Conservation (phyloP, 2,113 vertebrate genomes). For the Nesoenas mayeri region DNA sequence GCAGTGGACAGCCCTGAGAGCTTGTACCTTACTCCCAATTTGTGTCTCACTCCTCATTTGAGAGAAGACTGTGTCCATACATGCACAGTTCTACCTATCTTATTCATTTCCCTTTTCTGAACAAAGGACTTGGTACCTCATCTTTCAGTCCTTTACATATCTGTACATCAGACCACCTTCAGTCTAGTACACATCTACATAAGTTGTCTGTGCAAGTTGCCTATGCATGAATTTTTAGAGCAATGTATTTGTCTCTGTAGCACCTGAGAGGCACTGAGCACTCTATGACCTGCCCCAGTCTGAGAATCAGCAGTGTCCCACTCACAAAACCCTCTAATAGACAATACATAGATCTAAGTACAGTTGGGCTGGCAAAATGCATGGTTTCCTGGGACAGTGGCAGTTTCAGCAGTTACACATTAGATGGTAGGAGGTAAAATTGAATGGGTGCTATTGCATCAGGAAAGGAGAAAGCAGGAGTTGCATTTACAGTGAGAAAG, state of each 20-base stretch:
- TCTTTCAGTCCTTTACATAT: neutral
- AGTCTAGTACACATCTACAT: neutral
- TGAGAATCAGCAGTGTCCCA: neutral
- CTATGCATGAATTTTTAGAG: neutral
- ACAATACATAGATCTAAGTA: neutral
- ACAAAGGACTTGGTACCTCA: neutral
- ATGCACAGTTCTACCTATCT: neutral
- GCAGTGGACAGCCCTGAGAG: neutral
- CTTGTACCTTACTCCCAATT: neutral
- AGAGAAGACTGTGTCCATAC: neutral
- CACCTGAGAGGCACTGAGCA: neutral
- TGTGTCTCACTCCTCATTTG: neutral
- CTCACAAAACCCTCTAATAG: neutral
- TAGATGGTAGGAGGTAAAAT: neutral
- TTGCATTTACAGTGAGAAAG: neutral
- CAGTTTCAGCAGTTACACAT: neutral
- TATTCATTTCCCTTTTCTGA: neutral
- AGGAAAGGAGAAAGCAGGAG: neutral
- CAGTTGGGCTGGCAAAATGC: neutral
- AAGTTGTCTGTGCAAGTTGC: neutral
- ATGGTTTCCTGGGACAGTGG: neutral
- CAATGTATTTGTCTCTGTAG: neutral
- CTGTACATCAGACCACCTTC: neutral
- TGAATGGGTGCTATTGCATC: neutral
- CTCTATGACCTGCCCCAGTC: neutral